Base-by-base conservation (phyloP, 1,140 invertebrate genomes). In the Neuroterus valhalla region DNA sequence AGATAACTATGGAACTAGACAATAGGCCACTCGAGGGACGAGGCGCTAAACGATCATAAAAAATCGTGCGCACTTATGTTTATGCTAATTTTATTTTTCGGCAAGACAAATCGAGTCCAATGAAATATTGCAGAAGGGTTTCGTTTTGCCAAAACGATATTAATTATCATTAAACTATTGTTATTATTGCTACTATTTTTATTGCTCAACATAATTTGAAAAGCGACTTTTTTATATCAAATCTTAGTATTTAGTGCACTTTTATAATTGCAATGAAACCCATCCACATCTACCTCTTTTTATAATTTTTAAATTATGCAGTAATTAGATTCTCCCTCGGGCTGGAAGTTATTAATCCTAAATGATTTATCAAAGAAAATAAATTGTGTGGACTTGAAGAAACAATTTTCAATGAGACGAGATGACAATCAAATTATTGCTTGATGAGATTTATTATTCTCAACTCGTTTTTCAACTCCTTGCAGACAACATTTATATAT, bases 81-180 rank as follows among this genome's bases (percentile, higher is more conserved):
- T 84, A 87, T 87, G 86, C 78, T 82, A 87, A 87, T 87, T 85
- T 87, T 85, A 87, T 87, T 72, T 80, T 72, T 48, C 74, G 69
- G 76, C 79, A 84, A 71, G 79, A 85, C 86, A 74, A 87, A 87
- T 87, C 76, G 80, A 6, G 44, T 70, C 79, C 23, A 62, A 62
- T 62, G 70, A 44, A 84, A 83, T 84, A 83, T 83, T 83, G 80
- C 67, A 50, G 23, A 31, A 44, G 42, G 68, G 43, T n/a, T 42
- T 62, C 62, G 62, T 71, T 76, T 62, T 48, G 15, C 26, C 62
- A 72, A 44, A 45, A 15, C 12, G 73, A 71, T 73, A 74, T 70
- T 74, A 77, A 77, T 77, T 77, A 50, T 70, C 31, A 45, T 48
- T 10, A 70, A 23, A 66, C 23, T 66, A 14, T 48, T 50, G 11